These are phyloP conservation scores for Drosophila malerkotliana DNA, from an alignment of 1,140 invertebrate genomes.

Conservation along the genomic window DNA sequence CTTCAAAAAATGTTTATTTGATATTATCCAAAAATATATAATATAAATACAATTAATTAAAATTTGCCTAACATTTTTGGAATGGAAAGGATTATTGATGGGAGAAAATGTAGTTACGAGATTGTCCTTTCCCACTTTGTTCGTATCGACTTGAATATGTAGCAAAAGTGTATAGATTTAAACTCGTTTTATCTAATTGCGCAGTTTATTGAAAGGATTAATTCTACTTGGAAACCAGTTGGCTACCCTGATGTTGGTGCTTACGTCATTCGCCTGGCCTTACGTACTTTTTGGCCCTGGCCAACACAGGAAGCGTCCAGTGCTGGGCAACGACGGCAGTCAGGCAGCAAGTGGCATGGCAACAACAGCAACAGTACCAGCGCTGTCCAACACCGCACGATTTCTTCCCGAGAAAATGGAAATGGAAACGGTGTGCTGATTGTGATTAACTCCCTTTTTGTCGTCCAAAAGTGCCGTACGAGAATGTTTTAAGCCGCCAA, in stretches of 20 bases:
- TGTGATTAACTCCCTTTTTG: conserved; percentile 50
- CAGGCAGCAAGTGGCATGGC: conserved; percentile 3
- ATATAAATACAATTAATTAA: too few relatives aligned
- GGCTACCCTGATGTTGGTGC: not conserved
- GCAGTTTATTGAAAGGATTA: not conserved
- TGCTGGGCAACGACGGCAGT: not conserved
- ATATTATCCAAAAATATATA: too few relatives aligned
- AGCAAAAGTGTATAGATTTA: not conserved
- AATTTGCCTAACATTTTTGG: too few relatives aligned
- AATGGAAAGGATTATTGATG: too few relatives aligned
- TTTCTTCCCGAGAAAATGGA: conserved; percentile 40
- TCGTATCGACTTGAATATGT: too few relatives aligned
- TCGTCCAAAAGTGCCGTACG: conserved; percentile 51
- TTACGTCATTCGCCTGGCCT: not conserved
- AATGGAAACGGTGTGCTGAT: conserved; percentile 73
- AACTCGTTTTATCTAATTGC: not conserved
- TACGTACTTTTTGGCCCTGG: conserved; percentile 6
- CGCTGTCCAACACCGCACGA: conserved; percentile 10
- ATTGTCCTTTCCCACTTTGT: too few relatives aligned
- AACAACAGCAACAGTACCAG: conserved; percentile 4
- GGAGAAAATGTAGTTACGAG: too few relatives aligned
- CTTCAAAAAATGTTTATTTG: too few relatives aligned
- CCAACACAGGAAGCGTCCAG: conserved; percentile 3
- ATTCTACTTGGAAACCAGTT: not conserved
- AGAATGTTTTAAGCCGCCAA: conserved; percentile 32